Evolutionary conservation across 1,140 invertebrate species (phyloP), one percentile per base, ranked within the genome.

Genomic region (Patella vulgata): DNA sequence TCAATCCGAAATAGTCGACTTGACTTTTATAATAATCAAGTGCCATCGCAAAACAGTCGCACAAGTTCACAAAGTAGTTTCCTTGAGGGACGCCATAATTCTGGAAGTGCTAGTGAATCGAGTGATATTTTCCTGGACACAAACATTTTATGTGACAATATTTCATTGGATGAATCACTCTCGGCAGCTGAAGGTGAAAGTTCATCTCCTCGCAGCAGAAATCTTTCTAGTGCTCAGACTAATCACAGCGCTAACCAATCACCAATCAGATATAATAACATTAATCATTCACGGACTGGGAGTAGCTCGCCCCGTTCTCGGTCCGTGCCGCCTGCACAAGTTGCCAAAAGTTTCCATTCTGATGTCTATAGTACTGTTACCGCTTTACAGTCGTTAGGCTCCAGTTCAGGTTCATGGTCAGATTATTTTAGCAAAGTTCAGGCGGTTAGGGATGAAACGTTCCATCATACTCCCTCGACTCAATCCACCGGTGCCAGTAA

Each of bases 321-420:
- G 17, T 31, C 50, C n/a, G 46, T 48, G n/a, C 50, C 50, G 19
- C 31, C 50, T 17, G 31, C 50, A 33, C 52, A 30, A 40, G 52
- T 39, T 14, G 21, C 30, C 17, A 71, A 75, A 53, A 74, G 70
- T 63, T 68, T 80, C n/a, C 79, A 82, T 60, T 74, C 73, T 23
- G 80, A 82, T 55, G 68, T 80, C 39, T 81, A 82, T 69, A 76
- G 68, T 66, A 82, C 79, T 12, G 73, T 73, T 33, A 81, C 81
- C 63, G 79, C 81, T 36, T 65, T 81, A 17, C 78, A 80, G 28
- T 78, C 79, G 9, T 70, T 81, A 27, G 73, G 73, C 39, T 33
- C 31, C 54, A 48, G 39, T 40, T 28, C 66, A 30, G 70, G 69
- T 27, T 71, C 64, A 46, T 74, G 74, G 57, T 68, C 78, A 12